These are phyloP conservation scores for Rhadinocentrus ornatus DNA, from an alignment of 2,797 vertebrate genomes.

Conservation along the genomic window DNA sequence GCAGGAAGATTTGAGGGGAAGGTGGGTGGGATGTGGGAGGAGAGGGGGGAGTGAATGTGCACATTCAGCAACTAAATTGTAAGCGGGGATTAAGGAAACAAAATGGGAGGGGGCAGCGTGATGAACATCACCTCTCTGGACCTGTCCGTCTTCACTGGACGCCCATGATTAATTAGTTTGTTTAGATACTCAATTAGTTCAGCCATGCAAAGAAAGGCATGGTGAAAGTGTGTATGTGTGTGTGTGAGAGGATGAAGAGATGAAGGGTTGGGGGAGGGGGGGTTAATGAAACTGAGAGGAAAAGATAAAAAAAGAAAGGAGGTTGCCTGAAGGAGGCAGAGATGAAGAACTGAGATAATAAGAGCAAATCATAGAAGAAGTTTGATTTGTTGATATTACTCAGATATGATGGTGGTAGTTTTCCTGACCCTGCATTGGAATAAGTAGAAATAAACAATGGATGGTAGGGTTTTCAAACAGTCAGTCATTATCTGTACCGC, in stretches of 20 bases:
- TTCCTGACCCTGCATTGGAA: background rate
- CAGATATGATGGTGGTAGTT: background rate
- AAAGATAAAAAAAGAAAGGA: slow-evolving; percentile 12
- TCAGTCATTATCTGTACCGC: no score
- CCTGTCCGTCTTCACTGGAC: slow-evolving; percentile 92
- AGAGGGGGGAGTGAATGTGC: slow-evolving; percentile 83
- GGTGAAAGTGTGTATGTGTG: slow-evolving; percentile 46
- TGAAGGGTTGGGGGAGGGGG: slow-evolving; percentile 49
- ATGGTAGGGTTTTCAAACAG: no score
- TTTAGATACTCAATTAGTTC: slow-evolving; percentile 98
- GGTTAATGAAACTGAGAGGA: slow-evolving; percentile 53
- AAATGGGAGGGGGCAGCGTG: slow-evolving; percentile 86
- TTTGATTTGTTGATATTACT: background rate
- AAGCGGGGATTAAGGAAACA: slow-evolving; percentile 91
- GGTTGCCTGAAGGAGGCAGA: background rate
- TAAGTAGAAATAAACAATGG: no score
- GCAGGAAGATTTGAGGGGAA: slow-evolving; percentile 88
- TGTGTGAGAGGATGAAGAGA: slow-evolving; percentile 25
- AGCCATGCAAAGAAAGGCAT: slow-evolving; percentile 87
- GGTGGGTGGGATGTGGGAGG: slow-evolving; percentile 63
- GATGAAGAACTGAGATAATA: slow-evolving; percentile 64
- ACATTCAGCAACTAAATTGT: slow-evolving; percentile 91
- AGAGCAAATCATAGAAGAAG: slow-evolving; percentile 3
- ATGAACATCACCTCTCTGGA: slow-evolving; percentile 96
- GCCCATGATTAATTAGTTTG: slow-evolving; percentile 98